Evolutionary conservation across 2,888 invertebrate species (phyloP).

Genomic region (Gastrophysa polygoni): DNA sequence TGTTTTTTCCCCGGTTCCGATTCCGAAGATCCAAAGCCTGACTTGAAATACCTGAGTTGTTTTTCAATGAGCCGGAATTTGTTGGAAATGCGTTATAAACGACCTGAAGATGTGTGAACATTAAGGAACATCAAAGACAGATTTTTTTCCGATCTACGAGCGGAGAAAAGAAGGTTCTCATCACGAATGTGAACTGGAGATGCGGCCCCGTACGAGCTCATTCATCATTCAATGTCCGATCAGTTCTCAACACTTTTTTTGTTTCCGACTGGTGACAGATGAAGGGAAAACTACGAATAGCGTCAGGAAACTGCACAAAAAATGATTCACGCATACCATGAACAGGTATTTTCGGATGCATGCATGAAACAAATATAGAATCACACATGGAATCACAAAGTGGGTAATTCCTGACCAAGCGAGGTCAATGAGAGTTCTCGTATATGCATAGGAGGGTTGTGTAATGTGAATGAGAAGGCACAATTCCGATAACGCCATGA

Average conservation of each 20-base stretch:
- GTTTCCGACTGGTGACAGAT: conserved; percentile 1
- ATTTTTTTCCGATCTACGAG: conserved; percentile 44
- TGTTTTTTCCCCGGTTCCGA: conserved; percentile 32
- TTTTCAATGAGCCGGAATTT: conserved; percentile 44
- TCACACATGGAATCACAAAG: too few species aligned
- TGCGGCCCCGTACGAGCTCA: conserved; percentile 34
- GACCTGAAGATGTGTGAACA: conserved; percentile 47
- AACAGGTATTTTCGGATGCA: too few species aligned
- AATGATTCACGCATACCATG: too few species aligned
- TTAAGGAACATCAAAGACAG: conserved; percentile 47
- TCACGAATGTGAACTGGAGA: conserved; percentile 32
- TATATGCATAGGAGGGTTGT: too few species aligned
- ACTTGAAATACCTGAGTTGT: conserved; percentile 45
- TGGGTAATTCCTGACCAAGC: too few species aligned
- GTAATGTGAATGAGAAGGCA: too few species aligned
- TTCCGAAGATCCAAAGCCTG: conserved; percentile 37
- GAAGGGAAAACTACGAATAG: not conserved
- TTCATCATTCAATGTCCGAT: conserved; percentile 44
- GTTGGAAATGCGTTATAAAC: conserved; percentile 42
- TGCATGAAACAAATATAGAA: too few species aligned
- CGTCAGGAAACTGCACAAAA: too few species aligned
- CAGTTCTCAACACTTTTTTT: conserved; percentile 40
- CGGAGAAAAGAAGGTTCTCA: conserved; percentile 35
- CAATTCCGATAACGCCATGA: too few species aligned
- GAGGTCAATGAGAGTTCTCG: too few species aligned